Evolutionary conservation across 2,113 vertebrate genomes (phyloP).

Genomic region (Xenopus laevis): DNA sequence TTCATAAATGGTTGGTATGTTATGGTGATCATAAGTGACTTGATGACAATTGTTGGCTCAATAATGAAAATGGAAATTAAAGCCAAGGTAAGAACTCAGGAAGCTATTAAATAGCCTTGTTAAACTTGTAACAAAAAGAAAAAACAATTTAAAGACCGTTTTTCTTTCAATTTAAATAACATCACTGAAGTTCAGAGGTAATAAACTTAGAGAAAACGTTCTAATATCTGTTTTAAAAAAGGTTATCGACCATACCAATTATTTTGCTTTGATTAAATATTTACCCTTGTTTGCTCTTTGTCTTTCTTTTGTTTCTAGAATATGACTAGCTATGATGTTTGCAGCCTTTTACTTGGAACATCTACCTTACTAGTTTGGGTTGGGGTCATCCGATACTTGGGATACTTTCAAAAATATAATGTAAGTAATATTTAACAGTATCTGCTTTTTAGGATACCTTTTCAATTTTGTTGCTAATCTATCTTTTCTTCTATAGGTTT

Average conservation of each 20-base stretch:
- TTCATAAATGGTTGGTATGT: constrained; percentile 95
- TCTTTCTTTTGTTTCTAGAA: constrained; percentile 62
- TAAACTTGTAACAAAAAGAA: no score
- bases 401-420: constrained; percentile 95
- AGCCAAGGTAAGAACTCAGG: constrained; percentile 74
- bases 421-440: constrained; percentile 63
- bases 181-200: no score
- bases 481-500: constrained; percentile 65
- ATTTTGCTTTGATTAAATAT: no score
- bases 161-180: no score
- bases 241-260: no score
- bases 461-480: background rate
- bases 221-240: no score
- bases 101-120: no score
- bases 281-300: background rate
- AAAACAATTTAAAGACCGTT: no score
- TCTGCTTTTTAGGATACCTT: background rate
- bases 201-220: no score
- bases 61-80: constrained; percentile 98
- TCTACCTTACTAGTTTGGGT: constrained; percentile 92
- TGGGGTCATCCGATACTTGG: constrained; percentile 91
- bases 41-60: constrained; percentile 85
- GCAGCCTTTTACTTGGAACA: constrained; percentile 92
- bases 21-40: constrained; percentile 86
- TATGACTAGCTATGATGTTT: constrained; percentile 87